phyloP scores from a whole-genome alignment of 2,113 vertebrate genomes.

The Rhinichthys klamathensis region DNA sequence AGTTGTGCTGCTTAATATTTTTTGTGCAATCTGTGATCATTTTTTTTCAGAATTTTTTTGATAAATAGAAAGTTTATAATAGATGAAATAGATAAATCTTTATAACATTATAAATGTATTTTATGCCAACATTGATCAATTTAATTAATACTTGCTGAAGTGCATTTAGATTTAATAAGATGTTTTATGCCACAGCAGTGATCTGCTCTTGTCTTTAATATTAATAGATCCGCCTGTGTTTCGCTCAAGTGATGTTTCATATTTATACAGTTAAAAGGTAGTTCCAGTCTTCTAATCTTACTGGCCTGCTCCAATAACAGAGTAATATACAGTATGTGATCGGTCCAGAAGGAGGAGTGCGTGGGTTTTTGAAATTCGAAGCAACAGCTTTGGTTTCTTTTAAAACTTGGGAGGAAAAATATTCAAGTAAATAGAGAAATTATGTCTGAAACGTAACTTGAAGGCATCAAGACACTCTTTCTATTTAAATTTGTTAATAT shows the following conservation, averaged over 20 bases:
- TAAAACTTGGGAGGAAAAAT: not conserved
- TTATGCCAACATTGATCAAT: not conserved
- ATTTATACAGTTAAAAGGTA: not conserved
- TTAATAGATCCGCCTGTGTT: not conserved
- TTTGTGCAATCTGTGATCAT: not conserved
- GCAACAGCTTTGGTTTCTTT: not conserved
- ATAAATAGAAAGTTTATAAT: not conserved
- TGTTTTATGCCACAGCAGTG: not conserved
- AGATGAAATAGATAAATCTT: not conserved
- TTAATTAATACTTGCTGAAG: not conserved
- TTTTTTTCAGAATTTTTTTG: not conserved
- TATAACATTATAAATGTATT: not conserved
- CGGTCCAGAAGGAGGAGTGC: not conserved
- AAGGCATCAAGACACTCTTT: too few relatives aligned
- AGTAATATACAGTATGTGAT: not conserved
- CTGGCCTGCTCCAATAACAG: not conserved
- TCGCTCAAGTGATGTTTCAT: not conserved
- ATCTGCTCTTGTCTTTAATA: not conserved
- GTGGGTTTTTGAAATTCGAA: not conserved
- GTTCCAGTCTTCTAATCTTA: not conserved
- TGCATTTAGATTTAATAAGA: not conserved
- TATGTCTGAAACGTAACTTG: too few relatives aligned
- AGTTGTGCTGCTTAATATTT: not conserved
- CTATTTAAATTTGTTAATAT: too few relatives aligned
- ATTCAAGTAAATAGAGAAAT: not conserved